These are phyloP conservation scores for Hyla sarda DNA, from an alignment of 2,113 vertebrate species.

Conservation along the genomic window DNA sequence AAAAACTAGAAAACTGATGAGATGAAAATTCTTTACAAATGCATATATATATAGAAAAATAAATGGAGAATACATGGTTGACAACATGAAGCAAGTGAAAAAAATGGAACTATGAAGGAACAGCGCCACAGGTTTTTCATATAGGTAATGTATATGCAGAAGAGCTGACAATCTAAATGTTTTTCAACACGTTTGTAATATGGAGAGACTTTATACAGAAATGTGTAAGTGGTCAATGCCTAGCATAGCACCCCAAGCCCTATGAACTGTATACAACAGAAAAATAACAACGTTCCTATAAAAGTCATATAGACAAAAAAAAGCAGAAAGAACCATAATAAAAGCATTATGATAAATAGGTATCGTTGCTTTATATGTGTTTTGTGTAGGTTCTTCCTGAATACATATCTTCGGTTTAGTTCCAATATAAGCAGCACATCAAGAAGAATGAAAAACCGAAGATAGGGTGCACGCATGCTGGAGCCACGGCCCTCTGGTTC, in stretches of 20 bases:
- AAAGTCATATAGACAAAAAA: background rate
- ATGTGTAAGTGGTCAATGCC: background rate
- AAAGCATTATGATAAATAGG: background rate
- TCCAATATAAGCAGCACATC: too few species aligned
- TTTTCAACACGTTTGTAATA: background rate
- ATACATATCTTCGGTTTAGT: too few species aligned
- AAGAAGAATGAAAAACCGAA: too few species aligned
- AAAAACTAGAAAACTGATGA: background rate
- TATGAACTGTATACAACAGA: conserved; percentile 25
- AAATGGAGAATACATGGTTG: conserved; percentile 1
- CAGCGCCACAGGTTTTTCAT: conserved; percentile 28
- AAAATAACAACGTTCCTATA: background rate
- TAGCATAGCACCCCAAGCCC: background rate
- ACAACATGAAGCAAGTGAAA: conserved; percentile 40
- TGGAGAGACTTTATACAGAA: background rate
- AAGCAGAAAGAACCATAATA: background rate
- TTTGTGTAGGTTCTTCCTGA: too few species aligned
- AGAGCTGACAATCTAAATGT: conserved; percentile 54
- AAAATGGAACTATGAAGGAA: background rate
- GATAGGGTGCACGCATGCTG: too few species aligned
- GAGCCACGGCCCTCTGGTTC: too few species aligned
- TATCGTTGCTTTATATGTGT: background rate
- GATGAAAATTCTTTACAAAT: background rate
- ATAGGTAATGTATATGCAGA: conserved; percentile 21
- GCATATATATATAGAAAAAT: conserved; percentile 3